Base-by-base conservation (phyloP, 2,888 invertebrate species). In the Epinotia bilunana region DNA sequence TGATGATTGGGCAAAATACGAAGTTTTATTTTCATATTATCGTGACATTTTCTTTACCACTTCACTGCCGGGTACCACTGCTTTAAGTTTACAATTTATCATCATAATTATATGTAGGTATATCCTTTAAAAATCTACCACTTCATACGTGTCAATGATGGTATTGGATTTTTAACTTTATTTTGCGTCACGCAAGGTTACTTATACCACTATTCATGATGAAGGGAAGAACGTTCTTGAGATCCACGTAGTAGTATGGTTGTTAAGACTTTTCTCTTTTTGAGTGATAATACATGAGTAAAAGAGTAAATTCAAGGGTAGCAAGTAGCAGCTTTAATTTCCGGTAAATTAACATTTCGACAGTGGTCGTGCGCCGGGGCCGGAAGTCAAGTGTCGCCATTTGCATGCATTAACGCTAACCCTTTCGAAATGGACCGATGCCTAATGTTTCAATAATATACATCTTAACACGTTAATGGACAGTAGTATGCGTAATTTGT, bases 261-360 rank as follows among this genome's bases (percentile, higher is more conserved):
- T n/a, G 58, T 46, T 69, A 69, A 46, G 43, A n/a, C 58, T 1
- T 23, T 28, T 23, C 2, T 58, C 3, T 11, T 23, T 28, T 69
- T 12, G 2, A 23, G 46, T 18, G 12, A 23, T 13, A 23, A 33
- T 68, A 58, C 70, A 83, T 83, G 84, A 84, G 84, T 82, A 83
- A 87, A 85, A 85, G 85, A 86, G 85, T 84, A 81, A 84, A 85
- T 84, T 83, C 85, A 92, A 91, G 91, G 91, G 89, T 90, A 90
- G 88, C 88, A 88, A 89, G 87, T 89, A 85, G 89, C 91, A 91
- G 91, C 89, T 92, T 94, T 94, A 94, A 94, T 94, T 93, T 94
- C 94, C 94, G 93, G 91, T 85, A 85, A 90, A 93, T 93, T 92
- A 92, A 88, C 91, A 93, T 93, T 93, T 91, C 88, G 87, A 88